phyloP scores from a whole-genome alignment of 53 echinoderm and acorn worm species.

The Holothuria scabra region DNA sequence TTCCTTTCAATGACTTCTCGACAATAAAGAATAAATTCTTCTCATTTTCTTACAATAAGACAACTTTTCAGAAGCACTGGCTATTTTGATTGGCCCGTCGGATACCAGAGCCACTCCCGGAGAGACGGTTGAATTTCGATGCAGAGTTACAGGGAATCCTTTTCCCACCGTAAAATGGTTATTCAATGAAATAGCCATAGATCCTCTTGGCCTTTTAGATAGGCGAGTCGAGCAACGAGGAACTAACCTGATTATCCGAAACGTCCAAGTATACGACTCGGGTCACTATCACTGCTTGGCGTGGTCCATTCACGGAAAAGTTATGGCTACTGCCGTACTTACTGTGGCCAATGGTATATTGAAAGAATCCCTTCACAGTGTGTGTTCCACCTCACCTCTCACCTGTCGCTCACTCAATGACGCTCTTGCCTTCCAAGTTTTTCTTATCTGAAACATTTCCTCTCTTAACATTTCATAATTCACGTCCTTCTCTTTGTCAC shows the following conservation, averaged over 20 bases:
- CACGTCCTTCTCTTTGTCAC: too few species aligned
- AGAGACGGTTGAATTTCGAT: slow-evolving; percentile 29
- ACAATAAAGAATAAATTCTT: not conserved
- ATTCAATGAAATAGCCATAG: slow-evolving; percentile 70
- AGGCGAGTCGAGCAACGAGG: slow-evolving; percentile 59
- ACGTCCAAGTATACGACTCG: slow-evolving; percentile 66
- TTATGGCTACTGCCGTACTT: slow-evolving; percentile 20
- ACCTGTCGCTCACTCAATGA: too few species aligned
- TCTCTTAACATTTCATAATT: too few species aligned
- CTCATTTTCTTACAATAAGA: slow-evolving; percentile 34
- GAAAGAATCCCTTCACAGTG: not conserved
- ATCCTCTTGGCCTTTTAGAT: slow-evolving; percentile 49
- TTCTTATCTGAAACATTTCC: too few species aligned
- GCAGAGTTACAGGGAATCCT: slow-evolving; percentile 73
- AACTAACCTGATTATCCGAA: slow-evolving; percentile 63
- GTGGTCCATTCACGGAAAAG: slow-evolving; percentile 55
- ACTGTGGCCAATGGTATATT: not conserved
- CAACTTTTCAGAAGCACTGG: slow-evolving; percentile 36
- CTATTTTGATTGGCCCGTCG: slow-evolving; percentile 31
- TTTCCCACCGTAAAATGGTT: slow-evolving; percentile 80
- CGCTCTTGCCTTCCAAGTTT: too few species aligned
- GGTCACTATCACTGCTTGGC: slow-evolving; percentile 85
- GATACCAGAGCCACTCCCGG: slow-evolving; percentile 5
- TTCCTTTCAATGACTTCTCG: not conserved
- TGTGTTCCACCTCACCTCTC: too few species aligned